Evolutionary conservation across 2,113 vertebrate species (phyloP).

Genomic region (Corythornis cristatus): DNA sequence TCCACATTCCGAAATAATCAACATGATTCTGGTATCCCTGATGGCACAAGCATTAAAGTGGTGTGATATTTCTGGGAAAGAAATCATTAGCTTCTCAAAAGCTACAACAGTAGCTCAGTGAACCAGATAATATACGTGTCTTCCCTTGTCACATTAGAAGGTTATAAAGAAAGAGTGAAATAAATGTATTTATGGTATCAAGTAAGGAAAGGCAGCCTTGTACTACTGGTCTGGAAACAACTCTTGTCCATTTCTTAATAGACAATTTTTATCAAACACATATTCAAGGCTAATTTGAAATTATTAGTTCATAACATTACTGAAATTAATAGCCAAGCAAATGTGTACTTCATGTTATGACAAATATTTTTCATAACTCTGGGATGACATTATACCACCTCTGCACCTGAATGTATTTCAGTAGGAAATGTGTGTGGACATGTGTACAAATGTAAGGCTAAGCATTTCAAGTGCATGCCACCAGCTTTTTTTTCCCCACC

Average conservation of each 20-base stretch:
- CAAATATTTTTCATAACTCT: background rate
- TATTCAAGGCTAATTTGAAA: background rate
- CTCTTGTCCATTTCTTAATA: background rate
- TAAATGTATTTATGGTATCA: background rate
- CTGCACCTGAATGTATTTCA: background rate
- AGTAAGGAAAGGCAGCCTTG: background rate
- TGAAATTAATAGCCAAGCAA: background rate
- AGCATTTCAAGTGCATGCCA: background rate
- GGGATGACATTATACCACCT: background rate
- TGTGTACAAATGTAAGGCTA: background rate
- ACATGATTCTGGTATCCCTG: background rate
- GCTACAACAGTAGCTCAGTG: background rate
- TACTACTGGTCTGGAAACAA: background rate
- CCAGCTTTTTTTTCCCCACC: background rate
- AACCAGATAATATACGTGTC: background rate
- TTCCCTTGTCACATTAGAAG: background rate
- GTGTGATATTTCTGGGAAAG: background rate
- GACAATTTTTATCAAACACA: background rate
- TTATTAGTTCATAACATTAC: background rate
- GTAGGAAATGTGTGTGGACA: background rate
- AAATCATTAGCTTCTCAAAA: background rate
- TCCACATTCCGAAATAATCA: background rate
- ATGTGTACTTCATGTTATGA: background rate
- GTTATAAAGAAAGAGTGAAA: background rate
- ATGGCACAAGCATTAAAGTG: background rate